phyloP scores from a whole-genome alignment of 2,797 vertebrate species.

The Hippocampus kuda region DNA sequence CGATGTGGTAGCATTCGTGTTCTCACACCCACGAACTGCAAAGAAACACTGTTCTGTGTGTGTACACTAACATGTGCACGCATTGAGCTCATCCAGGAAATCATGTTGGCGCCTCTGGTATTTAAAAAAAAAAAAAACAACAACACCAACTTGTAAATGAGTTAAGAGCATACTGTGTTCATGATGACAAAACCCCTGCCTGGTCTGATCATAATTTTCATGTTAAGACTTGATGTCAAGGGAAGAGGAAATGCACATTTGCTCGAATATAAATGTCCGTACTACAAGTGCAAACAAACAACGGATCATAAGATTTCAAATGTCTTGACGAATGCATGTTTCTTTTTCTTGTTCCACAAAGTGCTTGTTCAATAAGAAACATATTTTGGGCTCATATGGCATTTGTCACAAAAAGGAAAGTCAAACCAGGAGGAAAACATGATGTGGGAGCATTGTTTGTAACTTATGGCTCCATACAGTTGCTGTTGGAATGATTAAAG shows the following conservation, averaged over 20 bases:
- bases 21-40: background rate
- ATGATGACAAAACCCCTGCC: background rate
- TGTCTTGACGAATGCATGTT: background rate
- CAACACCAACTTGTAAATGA: constrained; percentile 25
- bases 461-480: background rate
- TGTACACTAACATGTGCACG: background rate
- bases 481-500: background rate
- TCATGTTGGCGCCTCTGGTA: constrained; percentile 7
- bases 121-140: constrained; percentile 14
- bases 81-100: constrained; percentile 8
- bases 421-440: background rate
- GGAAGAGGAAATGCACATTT: background rate
- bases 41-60: background rate
- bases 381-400: background rate
- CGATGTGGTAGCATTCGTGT: background rate
- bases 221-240: background rate
- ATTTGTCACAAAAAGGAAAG: background rate
- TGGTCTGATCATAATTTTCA: constrained; percentile 4
- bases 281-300: background rate
- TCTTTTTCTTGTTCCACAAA: background rate
- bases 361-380: background rate
- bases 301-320: background rate
- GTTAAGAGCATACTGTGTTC: constrained; percentile 16
- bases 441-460: background rate
- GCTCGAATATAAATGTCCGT: background rate